phyloP scores from a whole-genome alignment of 1,140 invertebrate genomes.

The Microvelia longipes region DNA sequence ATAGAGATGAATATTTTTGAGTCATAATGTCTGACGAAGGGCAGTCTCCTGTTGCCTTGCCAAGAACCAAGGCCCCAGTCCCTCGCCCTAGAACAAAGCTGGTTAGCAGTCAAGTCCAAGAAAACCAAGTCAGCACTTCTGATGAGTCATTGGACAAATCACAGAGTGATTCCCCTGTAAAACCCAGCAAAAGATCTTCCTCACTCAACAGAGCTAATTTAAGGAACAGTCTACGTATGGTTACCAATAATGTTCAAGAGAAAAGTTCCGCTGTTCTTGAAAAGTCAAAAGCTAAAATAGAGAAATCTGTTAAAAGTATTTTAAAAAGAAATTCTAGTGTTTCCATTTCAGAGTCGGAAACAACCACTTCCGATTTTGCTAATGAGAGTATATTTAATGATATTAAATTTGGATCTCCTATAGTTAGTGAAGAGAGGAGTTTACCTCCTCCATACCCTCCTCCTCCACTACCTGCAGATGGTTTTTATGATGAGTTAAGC shows the following conservation, averaged over 20 bases:
- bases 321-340: conserved; percentile 7
- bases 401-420: conserved; percentile 34
- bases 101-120: background rate
- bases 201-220: conserved; percentile 11
- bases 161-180: background rate
- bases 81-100: conserved; percentile 2
- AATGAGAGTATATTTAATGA: conserved; percentile 32
- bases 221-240: conserved; percentile 15
- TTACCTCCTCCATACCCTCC: conserved; percentile 39
- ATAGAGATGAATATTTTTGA: too few species aligned
- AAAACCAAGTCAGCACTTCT: background rate
- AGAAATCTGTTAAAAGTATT: conserved; percentile 20
- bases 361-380: conserved; percentile 19
- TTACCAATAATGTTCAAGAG: conserved; percentile 20
- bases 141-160: background rate
- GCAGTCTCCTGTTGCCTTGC: conserved; percentile 1
- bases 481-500: conserved; percentile 37
- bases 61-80: conserved; percentile 9
- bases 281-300: conserved; percentile 21
- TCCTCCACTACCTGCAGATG: conserved; percentile 39
- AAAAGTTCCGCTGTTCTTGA: conserved; percentile 20
- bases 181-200: background rate
- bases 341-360: background rate
- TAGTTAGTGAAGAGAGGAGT: conserved; percentile 24
- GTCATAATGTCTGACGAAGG: conserved; percentile 1